These are phyloP conservation scores for Phaenicophaeus curvirostris DNA, from an alignment of 2,797 vertebrate species.

Conservation along the genomic window DNA sequence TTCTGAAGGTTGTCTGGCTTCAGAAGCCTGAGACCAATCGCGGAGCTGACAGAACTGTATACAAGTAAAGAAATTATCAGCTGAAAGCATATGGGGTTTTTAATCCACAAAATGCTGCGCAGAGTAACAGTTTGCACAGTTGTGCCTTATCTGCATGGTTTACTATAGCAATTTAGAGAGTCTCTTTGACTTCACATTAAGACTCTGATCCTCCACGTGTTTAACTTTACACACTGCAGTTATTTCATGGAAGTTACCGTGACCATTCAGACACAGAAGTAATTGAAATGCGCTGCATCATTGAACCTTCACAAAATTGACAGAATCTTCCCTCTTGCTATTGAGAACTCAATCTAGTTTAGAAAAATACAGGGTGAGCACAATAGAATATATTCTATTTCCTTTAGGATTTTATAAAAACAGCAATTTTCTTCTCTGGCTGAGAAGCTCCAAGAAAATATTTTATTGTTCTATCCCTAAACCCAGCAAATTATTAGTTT, in stretches of 20 bases:
- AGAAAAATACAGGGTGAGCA: background rate
- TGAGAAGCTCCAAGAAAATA: background rate
- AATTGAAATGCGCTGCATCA: background rate
- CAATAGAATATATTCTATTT: background rate
- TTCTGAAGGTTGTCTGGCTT: background rate
- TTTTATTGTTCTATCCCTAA: background rate
- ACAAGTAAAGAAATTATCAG: constrained; percentile 19
- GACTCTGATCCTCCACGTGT: background rate
- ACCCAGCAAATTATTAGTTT: background rate
- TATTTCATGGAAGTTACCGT: background rate
- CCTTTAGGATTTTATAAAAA: background rate
- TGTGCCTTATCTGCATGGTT: background rate
- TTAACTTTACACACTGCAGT: background rate
- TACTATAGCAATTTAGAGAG: background rate
- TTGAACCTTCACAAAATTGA: background rate
- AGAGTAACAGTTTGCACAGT: background rate
- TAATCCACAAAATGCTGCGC: background rate
- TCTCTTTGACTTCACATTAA: background rate
- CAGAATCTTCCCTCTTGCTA: background rate
- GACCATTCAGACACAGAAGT: background rate
- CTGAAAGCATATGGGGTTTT: background rate
- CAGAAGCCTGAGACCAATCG: background rate
- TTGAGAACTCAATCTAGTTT: background rate
- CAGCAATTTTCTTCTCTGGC: background rate
- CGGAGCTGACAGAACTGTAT: background rate